A percentile compares a stretch with the other conserved stretches of the same genome.
Evolutionary conservation across 2,113 vertebrate genomes (phyloP).

Genomic region (Calidris pygmaea): DNA sequence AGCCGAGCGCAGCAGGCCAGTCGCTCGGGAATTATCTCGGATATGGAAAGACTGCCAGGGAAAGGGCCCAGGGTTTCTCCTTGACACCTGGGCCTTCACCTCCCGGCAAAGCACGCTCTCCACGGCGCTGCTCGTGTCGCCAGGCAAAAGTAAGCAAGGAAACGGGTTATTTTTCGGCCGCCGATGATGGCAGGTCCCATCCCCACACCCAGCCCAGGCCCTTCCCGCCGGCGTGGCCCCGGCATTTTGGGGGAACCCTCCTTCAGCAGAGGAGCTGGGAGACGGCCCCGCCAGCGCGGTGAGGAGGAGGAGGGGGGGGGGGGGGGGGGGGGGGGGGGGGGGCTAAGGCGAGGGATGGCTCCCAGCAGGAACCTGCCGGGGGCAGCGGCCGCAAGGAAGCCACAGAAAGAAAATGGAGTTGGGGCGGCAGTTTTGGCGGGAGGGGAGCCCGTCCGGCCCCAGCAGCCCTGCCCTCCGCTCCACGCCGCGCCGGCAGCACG

Average conservation of each 20-base stretch:
- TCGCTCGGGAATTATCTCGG: rapidly evolving
- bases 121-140: rapidly evolving
- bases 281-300: no score
- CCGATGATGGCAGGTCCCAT: not conserved
- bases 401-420: not conserved
- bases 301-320: no score
- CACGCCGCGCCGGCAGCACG: not conserved
- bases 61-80: not conserved
- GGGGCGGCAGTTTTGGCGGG: not conserved
- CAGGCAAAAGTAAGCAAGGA: not conserved
- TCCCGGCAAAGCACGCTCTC: rapidly evolving
- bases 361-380: not conserved
- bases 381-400: not conserved
- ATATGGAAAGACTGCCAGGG: rapidly evolving
- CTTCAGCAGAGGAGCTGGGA: not conserved
- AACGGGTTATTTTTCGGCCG: no score
- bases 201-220: not conserved
- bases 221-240: not conserved
- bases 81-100: not conserved
- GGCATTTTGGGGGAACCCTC: not conserved
- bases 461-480: not conserved
- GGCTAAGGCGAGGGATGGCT: no score
- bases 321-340: no score
- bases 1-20: rapidly evolving
- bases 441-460: not conserved